Evolutionary conservation across 2,888 invertebrate genomes (phyloP), one percentile per base, ranked within the genome.

Genomic region (Cosmorhoe ocellata): DNA sequence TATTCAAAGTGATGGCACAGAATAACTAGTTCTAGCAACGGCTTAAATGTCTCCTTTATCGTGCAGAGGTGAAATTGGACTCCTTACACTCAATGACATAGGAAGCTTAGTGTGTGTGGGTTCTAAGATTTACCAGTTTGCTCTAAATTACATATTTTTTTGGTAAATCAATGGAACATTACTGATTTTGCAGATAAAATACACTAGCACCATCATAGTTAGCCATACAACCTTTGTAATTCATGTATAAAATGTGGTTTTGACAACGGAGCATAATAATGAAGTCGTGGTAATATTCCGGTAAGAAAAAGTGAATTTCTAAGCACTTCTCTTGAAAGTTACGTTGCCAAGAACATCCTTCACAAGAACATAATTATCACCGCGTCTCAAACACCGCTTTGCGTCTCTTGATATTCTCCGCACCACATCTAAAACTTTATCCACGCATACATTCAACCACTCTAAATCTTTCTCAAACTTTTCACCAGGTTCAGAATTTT

Each of bases 11-110:
- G 62, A 66, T 66, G 62, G 61, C 12, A 14, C 30, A 11, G 36
- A 44, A 45, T 30, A 30, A 22, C 40, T 24, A 30, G 30, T 33
- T 28, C 28, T 28, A 30, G 34, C 3, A 26, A 32, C 18, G 24
- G 26, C 36, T 67, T 64, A 67, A 71, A 71, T 72, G 76, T 71
- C 63, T 61, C 18, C 34, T 30, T 14, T 41, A 32, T 32, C 31
- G 32, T 24, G 5, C 11, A 11, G 7, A 24, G 24, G 24, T 24
- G 24, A 30, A 30, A n/a, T 4, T 18, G 18, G 4, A 4, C 18
- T 18, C 18, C 3, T 18, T 18, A n/a, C n/a, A n/a, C n/a, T n/a
- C n/a, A 18, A 18, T 18, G 18, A 18, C 18, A 18, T 4, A 18
- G 18, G 18, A 18, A 18, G 18, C 18, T 18, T 18, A 3, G 18